Evolutionary conservation across 2,797 vertebrate species (phyloP).

Genomic region (Acropternis orthonyx): DNA sequence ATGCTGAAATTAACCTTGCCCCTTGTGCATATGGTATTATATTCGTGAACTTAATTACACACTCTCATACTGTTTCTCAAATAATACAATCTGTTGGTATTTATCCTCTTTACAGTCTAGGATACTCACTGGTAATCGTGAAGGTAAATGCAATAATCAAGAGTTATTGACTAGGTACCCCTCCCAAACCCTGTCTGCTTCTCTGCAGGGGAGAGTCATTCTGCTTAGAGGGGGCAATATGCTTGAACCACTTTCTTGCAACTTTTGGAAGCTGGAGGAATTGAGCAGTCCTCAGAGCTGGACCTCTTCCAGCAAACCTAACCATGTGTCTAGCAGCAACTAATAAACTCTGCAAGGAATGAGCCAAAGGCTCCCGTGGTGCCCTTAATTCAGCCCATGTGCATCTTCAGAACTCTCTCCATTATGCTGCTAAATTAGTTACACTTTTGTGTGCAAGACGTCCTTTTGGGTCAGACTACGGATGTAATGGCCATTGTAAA

Average conservation of each 20-base stretch:
- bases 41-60: constrained; percentile 45
- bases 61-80: constrained; percentile 44
- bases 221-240: background rate
- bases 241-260: constrained; percentile 6
- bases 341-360: constrained; percentile 49
- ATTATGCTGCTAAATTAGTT: constrained; percentile 29
- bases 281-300: constrained; percentile 49
- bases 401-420: constrained; percentile 39
- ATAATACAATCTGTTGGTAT: constrained; percentile 36
- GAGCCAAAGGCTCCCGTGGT: constrained; percentile 8
- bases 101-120: constrained; percentile 16
- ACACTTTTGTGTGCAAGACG: background rate
- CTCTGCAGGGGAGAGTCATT: constrained; percentile 30
- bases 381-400: constrained; percentile 60
- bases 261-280: constrained; percentile 10
- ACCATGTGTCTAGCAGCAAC: constrained; percentile 53
- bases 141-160: constrained; percentile 43
- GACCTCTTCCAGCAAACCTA: constrained; percentile 47
- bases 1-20: constrained; percentile 38
- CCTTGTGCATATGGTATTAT: constrained; percentile 15
- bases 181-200: background rate
- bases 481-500: background rate
- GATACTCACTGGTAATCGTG: constrained; percentile 16
- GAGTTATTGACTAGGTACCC: background rate
- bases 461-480: background rate